Conservation (phyloP, 2,113 vertebrate genomes). For the Mobula hypostoma region DNA sequence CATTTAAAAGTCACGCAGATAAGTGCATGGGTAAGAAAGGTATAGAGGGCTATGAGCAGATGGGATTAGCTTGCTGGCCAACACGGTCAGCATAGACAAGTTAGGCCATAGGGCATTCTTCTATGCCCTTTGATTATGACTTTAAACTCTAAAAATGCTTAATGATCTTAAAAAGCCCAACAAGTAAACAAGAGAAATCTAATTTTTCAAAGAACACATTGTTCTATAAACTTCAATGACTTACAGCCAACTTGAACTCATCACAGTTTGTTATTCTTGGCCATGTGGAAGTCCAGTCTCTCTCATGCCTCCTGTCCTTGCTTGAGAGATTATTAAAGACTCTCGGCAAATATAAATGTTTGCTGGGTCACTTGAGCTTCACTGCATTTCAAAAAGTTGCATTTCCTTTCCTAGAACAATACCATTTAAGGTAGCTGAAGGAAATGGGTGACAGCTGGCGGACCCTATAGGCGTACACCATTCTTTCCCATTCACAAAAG, state of each 20-base stretch:
- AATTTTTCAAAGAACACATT: neutral
- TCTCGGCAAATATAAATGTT: neutral
- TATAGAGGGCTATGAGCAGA: too few species aligned
- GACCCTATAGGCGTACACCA: accelerated
- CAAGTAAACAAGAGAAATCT: neutral
- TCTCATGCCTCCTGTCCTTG: too few species aligned
- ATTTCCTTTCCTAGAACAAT: neutral
- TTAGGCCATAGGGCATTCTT: too few species aligned
- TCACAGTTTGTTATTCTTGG: neutral
- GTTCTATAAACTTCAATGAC: neutral
- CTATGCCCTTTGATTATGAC: too few species aligned
- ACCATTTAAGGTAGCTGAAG: neutral
- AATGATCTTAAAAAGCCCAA: neutral
- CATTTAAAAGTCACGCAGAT: too few species aligned
- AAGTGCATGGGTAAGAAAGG: too few species aligned
- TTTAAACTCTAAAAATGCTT: neutral
- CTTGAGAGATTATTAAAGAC: too few species aligned
- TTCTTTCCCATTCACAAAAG: neutral
- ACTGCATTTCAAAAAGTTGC: neutral
- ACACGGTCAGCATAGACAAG: too few species aligned
- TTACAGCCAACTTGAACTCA: neutral
- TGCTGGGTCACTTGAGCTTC: neutral
- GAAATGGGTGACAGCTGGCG: neutral
- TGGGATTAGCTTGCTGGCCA: too few species aligned
- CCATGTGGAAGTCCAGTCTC: too few species aligned